phyloP scores from a whole-genome alignment of 2,113 vertebrate genomes.

The Microtus ochrogaster region DNA sequence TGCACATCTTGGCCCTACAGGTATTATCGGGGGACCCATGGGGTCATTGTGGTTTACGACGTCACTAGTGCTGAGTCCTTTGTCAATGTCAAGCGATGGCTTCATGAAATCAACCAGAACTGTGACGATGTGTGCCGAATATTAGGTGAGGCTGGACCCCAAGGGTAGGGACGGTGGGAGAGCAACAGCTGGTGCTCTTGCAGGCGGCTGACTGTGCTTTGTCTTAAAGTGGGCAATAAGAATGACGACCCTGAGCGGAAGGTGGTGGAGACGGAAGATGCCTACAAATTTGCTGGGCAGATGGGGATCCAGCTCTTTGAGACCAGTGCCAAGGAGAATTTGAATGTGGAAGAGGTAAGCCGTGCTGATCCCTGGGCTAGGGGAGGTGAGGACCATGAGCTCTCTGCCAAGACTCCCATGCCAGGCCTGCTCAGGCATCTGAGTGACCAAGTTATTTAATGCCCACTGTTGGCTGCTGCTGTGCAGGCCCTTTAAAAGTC shows the following conservation, averaged over 20 bases:
- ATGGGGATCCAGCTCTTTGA: constrained; percentile 99
- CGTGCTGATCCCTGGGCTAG: background rate
- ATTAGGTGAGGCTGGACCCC: constrained; percentile 90
- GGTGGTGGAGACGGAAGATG: constrained; percentile 98
- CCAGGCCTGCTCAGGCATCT: background rate
- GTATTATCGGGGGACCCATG: constrained; percentile 98
- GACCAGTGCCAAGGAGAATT: constrained; percentile 99
- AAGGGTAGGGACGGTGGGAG: background rate
- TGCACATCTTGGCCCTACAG: constrained; percentile 80
- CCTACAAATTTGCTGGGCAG: constrained; percentile 98
- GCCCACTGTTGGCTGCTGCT: background rate
- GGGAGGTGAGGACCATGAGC: background rate
- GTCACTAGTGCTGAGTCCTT: constrained; percentile 99
- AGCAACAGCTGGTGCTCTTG: fast-evolving
- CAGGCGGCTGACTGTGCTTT: constrained; percentile 1
- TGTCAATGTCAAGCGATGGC: constrained; percentile 99
- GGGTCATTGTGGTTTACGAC: constrained; percentile 98
- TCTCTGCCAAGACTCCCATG: no score
- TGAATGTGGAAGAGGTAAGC: constrained; percentile 98
- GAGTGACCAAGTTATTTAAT: background rate
- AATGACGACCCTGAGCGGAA: constrained; percentile 98
- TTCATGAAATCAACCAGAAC: constrained; percentile 99
- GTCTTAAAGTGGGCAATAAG: constrained; percentile 95
- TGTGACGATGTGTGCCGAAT: constrained; percentile 99
- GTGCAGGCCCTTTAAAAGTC: background rate